Evolutionary conservation across 1,140 invertebrate genomes (phyloP).

Genomic region (Papilio glaucus): DNA sequence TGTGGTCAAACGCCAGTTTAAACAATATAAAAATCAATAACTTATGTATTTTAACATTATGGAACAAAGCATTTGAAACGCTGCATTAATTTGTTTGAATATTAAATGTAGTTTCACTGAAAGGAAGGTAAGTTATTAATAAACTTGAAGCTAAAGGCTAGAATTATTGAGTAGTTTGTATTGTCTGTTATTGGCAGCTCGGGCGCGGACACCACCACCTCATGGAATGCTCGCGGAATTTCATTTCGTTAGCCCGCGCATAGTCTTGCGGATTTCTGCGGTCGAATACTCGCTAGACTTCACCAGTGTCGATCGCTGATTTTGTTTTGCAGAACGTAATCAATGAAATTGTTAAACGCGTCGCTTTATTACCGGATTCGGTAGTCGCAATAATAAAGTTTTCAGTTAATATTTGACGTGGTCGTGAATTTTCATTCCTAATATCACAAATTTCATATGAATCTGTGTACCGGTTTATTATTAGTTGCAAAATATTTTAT

Average conservation of each 20-base stretch:
- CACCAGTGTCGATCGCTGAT: constrained; percentile 4
- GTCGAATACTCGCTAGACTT: constrained; percentile 34
- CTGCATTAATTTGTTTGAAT: not conserved
- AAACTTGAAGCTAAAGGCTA: constrained; percentile 37
- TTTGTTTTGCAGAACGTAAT: not conserved
- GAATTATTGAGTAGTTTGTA: constrained; percentile 50
- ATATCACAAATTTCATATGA: too few relatives aligned
- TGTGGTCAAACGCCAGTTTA: too few relatives aligned
- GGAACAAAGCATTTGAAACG: not conserved
- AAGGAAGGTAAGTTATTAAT: constrained; percentile 45
- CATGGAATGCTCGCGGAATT: constrained; percentile 70
- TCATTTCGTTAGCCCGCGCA: constrained; percentile 73
- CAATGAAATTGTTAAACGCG: not conserved
- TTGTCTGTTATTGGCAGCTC: constrained; percentile 42
- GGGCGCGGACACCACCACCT: constrained; percentile 48
- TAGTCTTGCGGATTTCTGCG: constrained; percentile 64
- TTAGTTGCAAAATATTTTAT: too few relatives aligned
- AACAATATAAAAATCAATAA: too few relatives aligned
- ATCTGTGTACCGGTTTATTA: too few relatives aligned
- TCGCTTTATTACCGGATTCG: not conserved
- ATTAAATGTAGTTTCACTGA: not conserved
- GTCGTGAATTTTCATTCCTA: too few relatives aligned
- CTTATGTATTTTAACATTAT: not conserved
- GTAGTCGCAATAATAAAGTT: not conserved
- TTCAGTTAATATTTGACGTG: too few relatives aligned